Evolutionary conservation across 2,797 vertebrate species (phyloP), one percentile per base, ranked within the genome.

Genomic region (Pangasius macronema): DNA sequence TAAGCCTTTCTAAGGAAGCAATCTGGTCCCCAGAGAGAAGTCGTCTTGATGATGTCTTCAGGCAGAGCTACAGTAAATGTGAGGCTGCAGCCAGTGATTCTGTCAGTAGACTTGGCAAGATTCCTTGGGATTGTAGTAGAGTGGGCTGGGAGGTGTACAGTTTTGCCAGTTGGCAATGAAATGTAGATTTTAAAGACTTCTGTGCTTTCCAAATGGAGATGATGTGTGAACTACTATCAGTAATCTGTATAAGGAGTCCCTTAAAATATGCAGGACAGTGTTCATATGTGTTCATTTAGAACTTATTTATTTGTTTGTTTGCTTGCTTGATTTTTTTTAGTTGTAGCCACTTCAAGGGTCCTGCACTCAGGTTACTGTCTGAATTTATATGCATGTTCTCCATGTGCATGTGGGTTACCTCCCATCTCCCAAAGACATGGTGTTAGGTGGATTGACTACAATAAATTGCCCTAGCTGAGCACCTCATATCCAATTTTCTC

Each of bases 111-210:
- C 24, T 61, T 85, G 70, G 55, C 51, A 85, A 61, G 53, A 59
- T 59, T 57, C 22, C 11, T 73, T 30, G 2, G 3, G 14, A n/a
- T 84, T 84, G 24, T 46, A 73, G 53, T 42, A 59, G 83, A 42
- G 55, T 46, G 55, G 27, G 70, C 83, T 18, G 27, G 9, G 7
- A 27, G 72, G 27, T 76, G n/a, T 51, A 85, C 84, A 77, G 18
- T 49, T 73, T 61, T 76, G 70, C 70, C 57, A 65, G 24, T 63
- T 82, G 80, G 59, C 59, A 82, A 22, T 57, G 33, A 65, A 65
- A 4, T 30, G 10, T 65, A 82, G 6, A 49, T 82, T 65, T 82
- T 30, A 46, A 63, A 82, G 59, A 63, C 59, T 30, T 7, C 8
- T 49, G 10, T 65, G 59, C 27, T 82, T 39, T 82, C 59, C 27